phyloP scores from a whole-genome alignment of 2,113 vertebrate genomes.

The Neopipo cinnamomea region DNA sequence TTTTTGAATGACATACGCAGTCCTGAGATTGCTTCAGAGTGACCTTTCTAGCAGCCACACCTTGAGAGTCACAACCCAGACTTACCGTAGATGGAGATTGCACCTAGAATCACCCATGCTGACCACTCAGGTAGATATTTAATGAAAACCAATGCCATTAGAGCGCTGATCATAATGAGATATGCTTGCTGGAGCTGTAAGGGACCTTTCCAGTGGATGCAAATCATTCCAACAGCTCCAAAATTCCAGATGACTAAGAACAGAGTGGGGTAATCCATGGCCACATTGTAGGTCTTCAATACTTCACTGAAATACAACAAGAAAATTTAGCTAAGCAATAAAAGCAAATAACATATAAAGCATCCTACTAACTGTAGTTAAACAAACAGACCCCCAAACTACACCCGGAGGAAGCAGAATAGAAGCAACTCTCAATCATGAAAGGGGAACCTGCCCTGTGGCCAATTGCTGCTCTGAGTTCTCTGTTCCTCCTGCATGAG shows the following conservation, averaged over 20 bases:
- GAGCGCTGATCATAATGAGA: slow-evolving; percentile 96
- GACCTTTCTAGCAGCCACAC: not conserved
- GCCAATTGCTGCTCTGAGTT: not conserved
- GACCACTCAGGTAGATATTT: slow-evolving; percentile 98
- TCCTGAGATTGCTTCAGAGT: not conserved
- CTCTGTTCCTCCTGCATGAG: not conserved
- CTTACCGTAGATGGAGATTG: slow-evolving; percentile 95
- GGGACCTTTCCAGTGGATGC: slow-evolving; percentile 97
- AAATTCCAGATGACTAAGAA: slow-evolving; percentile 95
- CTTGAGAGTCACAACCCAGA: not conserved
- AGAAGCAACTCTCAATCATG: not conserved
- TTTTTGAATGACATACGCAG: not conserved
- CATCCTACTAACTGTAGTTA: not conserved
- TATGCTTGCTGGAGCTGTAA: slow-evolving; percentile 94
- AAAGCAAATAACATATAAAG: not conserved
- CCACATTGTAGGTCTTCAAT: slow-evolving; percentile 93
- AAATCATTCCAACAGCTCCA: slow-evolving; percentile 95
- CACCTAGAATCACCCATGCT: slow-evolving; percentile 95
- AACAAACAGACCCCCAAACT: not conserved
- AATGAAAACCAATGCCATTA: slow-evolving; percentile 98
- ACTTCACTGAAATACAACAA: slow-evolving; percentile 81
- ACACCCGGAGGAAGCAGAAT: not conserved
- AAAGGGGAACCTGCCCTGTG: not conserved
- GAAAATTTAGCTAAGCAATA: not conserved
- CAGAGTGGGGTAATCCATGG: slow-evolving; percentile 93